Base-by-base conservation (phyloP, 1,140 invertebrate species). In the Triops longicaudatus region DNA sequence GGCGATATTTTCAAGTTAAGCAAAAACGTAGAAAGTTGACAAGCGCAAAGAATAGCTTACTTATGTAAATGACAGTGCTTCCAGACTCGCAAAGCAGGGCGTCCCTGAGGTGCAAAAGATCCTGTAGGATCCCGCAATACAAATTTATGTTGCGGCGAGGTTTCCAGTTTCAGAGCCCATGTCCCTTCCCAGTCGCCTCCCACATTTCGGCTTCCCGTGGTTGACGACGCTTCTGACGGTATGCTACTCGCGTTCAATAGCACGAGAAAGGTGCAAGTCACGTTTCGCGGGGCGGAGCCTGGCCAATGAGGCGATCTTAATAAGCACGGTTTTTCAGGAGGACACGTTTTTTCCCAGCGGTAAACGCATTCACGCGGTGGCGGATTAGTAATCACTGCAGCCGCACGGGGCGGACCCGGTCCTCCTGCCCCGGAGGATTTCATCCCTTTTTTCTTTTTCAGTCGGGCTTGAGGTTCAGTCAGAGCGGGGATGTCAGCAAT, bases 81-180 rank as follows among this genome's bases (percentile, higher is more conserved):
- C 50, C 50, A 63, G 50, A 63, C 50, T 63, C 50, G 50, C 50
- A 63, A 63, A 63, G 50, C 50, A 63, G 50, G 50, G 22, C 50
- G 50, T 63, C 50, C 50, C 50, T 63, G 50, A 63, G 50, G 50
- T 63, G 50, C 50, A 22, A 63, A 63, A 63, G 50, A 63, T 63
- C 50, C 50, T 6, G 50, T 63, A 7, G 50, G 50, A 63, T 63
- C 50, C 17, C 50, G 50, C 50, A 63, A 22, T 22, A 63, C 50
- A 63, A 63, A 63, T 63, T 63, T 63, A 63, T 63, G 50, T 63
- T 63, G 50, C 50, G 50, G 50, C n/a, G 50, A 63, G 17, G 50
- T 63, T 63, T 63, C 50, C 50, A 63, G 50, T 63, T 63, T 63
- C 50, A 63, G 50, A 14, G 22, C 50, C 50, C 50, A 63, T 5